phyloP scores from a whole-genome alignment of 2,113 vertebrate species.

The Natator depressus region DNA sequence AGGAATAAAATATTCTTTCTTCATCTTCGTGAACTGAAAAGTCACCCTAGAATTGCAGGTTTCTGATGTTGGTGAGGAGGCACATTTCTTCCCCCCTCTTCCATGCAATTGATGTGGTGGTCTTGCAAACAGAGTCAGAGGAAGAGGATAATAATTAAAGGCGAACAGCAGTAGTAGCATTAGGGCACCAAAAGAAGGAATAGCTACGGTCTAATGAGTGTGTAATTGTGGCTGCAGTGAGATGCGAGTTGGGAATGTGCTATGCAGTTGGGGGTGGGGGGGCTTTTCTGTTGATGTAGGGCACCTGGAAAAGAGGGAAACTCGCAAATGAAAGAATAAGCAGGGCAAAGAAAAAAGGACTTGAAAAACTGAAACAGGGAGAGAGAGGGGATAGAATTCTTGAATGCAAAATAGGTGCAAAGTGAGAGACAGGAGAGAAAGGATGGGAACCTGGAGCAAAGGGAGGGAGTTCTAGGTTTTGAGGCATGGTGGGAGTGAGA shows the following conservation, averaged over 20 bases:
- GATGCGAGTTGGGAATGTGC: fast-evolving
- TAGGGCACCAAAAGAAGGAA: fast-evolving
- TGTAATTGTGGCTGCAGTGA: background rate
- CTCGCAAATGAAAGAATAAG: background rate
- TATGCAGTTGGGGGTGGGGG: too few relatives aligned
- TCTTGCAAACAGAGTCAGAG: background rate
- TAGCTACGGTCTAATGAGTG: background rate
- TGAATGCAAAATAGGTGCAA: fast-evolving
- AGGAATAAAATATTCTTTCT: conserved; percentile 14
- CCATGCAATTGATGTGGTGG: background rate
- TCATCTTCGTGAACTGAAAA: conserved; percentile 39
- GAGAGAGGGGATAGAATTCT: background rate
- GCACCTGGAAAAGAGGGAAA: background rate
- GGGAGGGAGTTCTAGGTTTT: background rate
- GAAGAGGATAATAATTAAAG: fast-evolving
- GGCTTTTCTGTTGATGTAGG: background rate
- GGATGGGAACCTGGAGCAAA: background rate
- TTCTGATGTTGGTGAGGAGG: background rate
- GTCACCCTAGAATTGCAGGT: background rate
- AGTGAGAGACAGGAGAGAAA: background rate
- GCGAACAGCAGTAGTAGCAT: background rate
- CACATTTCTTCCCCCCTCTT: background rate
- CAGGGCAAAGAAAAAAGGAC: too few relatives aligned
- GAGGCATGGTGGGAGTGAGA: background rate
- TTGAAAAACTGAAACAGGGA: background rate